phyloP scores from a whole-genome alignment of 2,113 vertebrate genomes.

The Erythrolamprus reginae region DNA sequence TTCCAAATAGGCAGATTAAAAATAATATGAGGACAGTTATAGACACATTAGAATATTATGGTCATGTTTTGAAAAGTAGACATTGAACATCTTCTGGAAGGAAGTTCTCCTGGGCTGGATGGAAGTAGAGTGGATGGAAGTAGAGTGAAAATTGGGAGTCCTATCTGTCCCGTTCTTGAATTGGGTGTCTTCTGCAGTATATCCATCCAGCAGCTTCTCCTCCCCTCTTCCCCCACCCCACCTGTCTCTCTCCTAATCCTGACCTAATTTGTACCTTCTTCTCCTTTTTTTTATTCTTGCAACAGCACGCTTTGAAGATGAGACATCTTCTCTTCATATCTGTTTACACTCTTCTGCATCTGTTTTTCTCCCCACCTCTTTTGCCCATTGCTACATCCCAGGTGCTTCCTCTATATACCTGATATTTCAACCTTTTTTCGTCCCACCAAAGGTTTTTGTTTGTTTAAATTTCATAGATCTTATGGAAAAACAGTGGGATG shows the following conservation, averaged over 20 bases:
- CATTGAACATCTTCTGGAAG: not conserved
- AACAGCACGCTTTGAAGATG: not conserved
- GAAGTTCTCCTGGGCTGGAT: not conserved
- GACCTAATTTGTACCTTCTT: not conserved
- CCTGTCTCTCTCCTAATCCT: not conserved
- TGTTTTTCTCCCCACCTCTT: not conserved
- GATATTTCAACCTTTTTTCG: not conserved
- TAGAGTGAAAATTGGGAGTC: not conserved
- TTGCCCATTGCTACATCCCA: constrained; percentile 23
- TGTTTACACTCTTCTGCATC: not conserved
- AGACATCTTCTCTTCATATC: not conserved
- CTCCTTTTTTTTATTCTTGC: not conserved
- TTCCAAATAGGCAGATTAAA: no score
- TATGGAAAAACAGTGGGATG: no score
- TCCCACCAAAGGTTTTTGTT: no score
- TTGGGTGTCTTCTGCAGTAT: not conserved
- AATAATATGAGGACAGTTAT: no score
- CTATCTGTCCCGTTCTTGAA: not conserved
- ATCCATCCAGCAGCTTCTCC: not conserved
- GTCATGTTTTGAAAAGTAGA: not conserved
- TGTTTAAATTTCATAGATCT: no score
- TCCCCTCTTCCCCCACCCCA: accelerated
- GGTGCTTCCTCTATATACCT: not conserved
- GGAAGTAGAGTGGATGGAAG: not conserved
- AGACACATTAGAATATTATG: no score